Base-by-base conservation (phyloP, 1,140 invertebrate species). In the Episyrphus balteatus region DNA sequence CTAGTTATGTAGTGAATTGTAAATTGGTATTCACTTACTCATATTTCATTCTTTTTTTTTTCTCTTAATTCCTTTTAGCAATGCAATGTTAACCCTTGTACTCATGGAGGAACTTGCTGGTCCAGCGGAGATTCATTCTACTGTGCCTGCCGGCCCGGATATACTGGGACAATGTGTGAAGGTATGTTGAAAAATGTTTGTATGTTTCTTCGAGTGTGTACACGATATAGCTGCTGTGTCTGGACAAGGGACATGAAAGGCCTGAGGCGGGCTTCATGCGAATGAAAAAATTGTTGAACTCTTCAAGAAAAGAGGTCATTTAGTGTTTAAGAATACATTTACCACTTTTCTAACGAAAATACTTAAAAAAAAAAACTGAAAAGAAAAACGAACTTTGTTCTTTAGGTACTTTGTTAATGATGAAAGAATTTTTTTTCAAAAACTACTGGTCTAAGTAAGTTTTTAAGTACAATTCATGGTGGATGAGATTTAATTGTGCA, bases 161-260 rank as follows among this genome's bases (percentile, higher is more conserved):
- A 78, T 55, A 84, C 81, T 10, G 86, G 86, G n/a, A 79, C 77
- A 61, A 76, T 79, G 50, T 88, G 86, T 61, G 81, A 86, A 77
- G 80, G 79, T 78, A 64, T 68, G 57, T 59, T 37, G 36, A 26
- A n/a, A n/a, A 17, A 17, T 36, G 18, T 37, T 37, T 37, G 10
- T 26, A 26, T 26, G n/a, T n/a, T n/a, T n/a, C n/a, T n/a, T n/a
- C n/a, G n/a, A n/a, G n/a, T n/a, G 8, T 26, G 21, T 8, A 26
- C 21, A 26, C 21, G 8, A 26, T 26, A 26, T 26, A 8, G 8
- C 8, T 3, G 21, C 8, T 26, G 21, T 26, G 21, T 26, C 21
- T 26, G 21, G 21, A 8, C 21, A 8, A 26, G 21, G 8, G 21
- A 26, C 3, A 3, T 8, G 21, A 3, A 3, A 5, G 21, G 21